Conservation (phyloP, 2,888 invertebrate genomes). For the Meandrusa payeni region DNA sequence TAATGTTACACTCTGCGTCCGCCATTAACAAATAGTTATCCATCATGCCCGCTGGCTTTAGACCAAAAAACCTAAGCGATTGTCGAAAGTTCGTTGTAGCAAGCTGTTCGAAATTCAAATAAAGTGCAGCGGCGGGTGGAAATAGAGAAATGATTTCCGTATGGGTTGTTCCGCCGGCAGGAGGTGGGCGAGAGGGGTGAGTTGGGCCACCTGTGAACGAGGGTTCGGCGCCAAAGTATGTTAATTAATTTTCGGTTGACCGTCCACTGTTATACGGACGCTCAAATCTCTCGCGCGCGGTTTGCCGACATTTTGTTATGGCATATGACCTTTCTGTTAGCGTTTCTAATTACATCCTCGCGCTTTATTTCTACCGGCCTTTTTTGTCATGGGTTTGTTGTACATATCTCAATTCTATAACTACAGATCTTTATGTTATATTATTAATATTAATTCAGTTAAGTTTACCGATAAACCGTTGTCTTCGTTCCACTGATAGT, state of each 20-base stretch:
- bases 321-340: slow-evolving; percentile 48
- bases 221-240: slow-evolving; percentile 76
- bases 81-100: slow-evolving; percentile 17
- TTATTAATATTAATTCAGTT: too few relatives aligned
- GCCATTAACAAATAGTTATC: slow-evolving; percentile 14
- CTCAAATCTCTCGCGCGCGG: slow-evolving; percentile 67
- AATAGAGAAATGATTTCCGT: slow-evolving; percentile 36
- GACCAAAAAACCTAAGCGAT: slow-evolving; percentile 21
- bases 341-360: slow-evolving; percentile 33
- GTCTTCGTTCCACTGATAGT: too few relatives aligned
- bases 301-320: slow-evolving; percentile 69
- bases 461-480: too few relatives aligned
- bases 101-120: slow-evolving; percentile 29
- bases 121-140: slow-evolving; percentile 29
- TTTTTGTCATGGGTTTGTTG: background rate
- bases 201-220: slow-evolving; percentile 55
- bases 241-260: slow-evolving; percentile 80
- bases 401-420: too few relatives aligned
- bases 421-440: too few relatives aligned
- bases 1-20: background rate
- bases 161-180: slow-evolving; percentile 32
- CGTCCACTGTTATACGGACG: slow-evolving; percentile 61
- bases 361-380: slow-evolving; percentile 5
- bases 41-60: slow-evolving; percentile 6
- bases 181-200: slow-evolving; percentile 42